These are phyloP conservation scores for Malurus cyaneus DNA, from an alignment of 2,113 vertebrate genomes.

Conservation along the genomic window DNA sequence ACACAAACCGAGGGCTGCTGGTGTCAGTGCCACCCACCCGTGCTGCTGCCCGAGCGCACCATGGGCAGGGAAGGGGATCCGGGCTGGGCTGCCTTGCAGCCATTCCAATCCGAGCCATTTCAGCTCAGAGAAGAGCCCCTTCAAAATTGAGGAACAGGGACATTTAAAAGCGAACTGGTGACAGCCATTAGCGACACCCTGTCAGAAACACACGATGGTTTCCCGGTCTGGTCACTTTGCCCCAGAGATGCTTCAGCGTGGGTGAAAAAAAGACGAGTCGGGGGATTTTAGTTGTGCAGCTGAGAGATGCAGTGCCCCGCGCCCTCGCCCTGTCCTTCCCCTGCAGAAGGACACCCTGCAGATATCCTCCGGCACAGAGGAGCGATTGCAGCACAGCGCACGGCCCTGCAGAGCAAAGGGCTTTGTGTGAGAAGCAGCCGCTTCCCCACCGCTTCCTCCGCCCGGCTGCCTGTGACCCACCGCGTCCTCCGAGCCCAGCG, in stretches of 20 bases:
- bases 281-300: not conserved
- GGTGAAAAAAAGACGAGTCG: not conserved
- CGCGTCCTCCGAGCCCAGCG: conserved; percentile 13
- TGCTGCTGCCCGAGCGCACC: rapidly evolving
- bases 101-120: rapidly evolving
- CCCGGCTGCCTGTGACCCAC: conserved; percentile 39
- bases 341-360: not conserved
- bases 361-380: not conserved
- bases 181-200: not conserved
- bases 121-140: not conserved
- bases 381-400: rapidly evolving
- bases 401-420: not conserved
- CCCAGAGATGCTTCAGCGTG: not conserved
- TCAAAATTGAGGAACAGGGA: not conserved
- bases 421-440: not conserved
- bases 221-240: rapidly evolving
- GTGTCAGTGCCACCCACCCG: rapidly evolving
- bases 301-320: rapidly evolving
- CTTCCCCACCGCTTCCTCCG: conserved; percentile 10
- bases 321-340: not conserved
- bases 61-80: not conserved
- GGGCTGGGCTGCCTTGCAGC: rapidly evolving
- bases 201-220: not conserved
- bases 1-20: not conserved
- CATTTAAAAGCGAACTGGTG: not conserved